Percentiles rank a stretch among this genome's conserved stretches.
phyloP scores from a whole-genome alignment of 1,140 invertebrate species.

The Cotesia glomerata region DNA sequence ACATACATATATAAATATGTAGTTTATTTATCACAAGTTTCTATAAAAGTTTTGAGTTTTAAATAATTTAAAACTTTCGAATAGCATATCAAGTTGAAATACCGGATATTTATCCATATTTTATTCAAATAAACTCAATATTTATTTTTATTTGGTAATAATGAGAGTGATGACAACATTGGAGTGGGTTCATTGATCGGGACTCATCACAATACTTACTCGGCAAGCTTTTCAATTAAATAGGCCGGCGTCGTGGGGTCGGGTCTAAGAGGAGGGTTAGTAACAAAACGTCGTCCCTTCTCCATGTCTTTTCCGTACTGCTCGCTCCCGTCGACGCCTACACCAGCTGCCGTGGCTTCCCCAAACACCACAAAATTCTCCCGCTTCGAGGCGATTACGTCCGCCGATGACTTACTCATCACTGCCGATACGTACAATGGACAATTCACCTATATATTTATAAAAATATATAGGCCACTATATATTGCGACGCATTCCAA shows the following conservation, averaged over 20 bases:
- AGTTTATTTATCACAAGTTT: not conserved
- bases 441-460: constrained; percentile 68
- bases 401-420: constrained; percentile 75
- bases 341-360: constrained; percentile 77
- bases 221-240: constrained; percentile 83
- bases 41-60: not conserved
- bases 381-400: constrained; percentile 68
- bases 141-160: not conserved
- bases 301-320: constrained; percentile 56
- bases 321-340: constrained; percentile 70
- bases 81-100: not conserved
- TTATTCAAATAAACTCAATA: not conserved
- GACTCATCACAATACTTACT: constrained; percentile 69
- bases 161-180: too few species aligned
- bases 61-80: not conserved
- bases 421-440: constrained; percentile 80
- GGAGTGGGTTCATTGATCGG: too few species aligned
- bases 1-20: not conserved
- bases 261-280: constrained; percentile 81
- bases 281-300: constrained; percentile 62
- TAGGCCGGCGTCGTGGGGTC: constrained; percentile 80
- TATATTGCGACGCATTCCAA: too few species aligned
- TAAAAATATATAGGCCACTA: too few species aligned
- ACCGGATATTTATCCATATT: not conserved
- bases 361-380: constrained; percentile 73